Conservation (phyloP, 2,797 vertebrate genomes). For the Myotis daubentonii region DNA sequence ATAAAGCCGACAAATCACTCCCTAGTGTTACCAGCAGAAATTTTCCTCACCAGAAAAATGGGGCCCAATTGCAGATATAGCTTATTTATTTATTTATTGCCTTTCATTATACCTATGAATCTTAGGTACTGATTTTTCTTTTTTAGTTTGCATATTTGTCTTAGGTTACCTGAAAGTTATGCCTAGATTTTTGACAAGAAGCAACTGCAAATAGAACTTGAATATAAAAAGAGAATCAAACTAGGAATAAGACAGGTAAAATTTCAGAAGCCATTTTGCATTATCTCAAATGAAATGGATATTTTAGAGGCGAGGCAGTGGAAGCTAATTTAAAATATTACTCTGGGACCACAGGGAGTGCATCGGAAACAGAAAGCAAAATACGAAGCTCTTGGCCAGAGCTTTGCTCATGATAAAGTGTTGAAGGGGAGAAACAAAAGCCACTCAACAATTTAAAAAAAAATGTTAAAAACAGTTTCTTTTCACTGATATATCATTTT, state of each 20-base stretch:
- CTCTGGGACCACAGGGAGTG: background rate
- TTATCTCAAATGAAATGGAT: conserved; percentile 34
- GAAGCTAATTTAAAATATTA: conserved; percentile 42
- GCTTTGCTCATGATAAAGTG: conserved; percentile 31
- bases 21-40: background rate
- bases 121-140: background rate
- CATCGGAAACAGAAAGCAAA: background rate
- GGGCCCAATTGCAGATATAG: background rate
- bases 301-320: conserved; percentile 10
- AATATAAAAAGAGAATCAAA: conserved; percentile 9
- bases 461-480: background rate
- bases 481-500: conserved; percentile 17
- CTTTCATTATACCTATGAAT: background rate
- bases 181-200: background rate
- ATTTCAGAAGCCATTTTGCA: background rate
- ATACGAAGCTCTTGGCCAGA: background rate
- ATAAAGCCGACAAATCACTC: background rate
- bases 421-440: conserved; percentile 53
- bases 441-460: background rate
- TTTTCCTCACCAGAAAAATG: background rate
- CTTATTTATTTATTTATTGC: background rate
- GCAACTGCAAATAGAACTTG: background rate
- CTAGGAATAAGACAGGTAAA: background rate
- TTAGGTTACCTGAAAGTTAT: background rate
- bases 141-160: background rate